Conservation (phyloP, 2,113 vertebrate species). For the Vireo altiloquus region DNA sequence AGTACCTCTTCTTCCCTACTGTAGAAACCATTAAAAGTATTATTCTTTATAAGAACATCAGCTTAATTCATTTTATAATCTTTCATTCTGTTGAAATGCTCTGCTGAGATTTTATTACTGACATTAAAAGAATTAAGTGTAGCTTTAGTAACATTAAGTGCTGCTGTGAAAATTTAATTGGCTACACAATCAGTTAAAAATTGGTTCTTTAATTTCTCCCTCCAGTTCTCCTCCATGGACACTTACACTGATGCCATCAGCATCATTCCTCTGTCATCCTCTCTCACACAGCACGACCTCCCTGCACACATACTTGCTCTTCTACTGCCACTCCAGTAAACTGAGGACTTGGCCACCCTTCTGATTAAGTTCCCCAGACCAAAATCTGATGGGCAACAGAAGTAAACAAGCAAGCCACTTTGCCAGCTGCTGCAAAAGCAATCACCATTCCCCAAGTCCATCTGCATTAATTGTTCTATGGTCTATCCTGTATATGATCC, state of each 20-base stretch:
- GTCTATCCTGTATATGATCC: not conserved
- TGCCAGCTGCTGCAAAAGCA: not conserved
- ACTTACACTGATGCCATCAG: not conserved
- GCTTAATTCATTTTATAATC: not conserved
- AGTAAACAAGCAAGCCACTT: not conserved
- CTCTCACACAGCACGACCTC: not conserved
- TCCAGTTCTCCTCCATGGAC: not conserved
- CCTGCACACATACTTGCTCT: not conserved
- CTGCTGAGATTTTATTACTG: constrained; percentile 1
- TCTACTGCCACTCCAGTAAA: not conserved
- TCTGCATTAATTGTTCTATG: not conserved
- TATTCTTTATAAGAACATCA: not conserved
- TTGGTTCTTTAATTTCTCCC: not conserved
- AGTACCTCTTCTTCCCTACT: not conserved
- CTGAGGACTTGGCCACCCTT: not conserved
- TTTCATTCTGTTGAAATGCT: not conserved
- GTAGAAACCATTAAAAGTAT: not conserved
- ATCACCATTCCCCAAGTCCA: not conserved
- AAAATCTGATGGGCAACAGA: not conserved
- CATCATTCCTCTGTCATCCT: not conserved
- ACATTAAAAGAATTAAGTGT: not conserved
- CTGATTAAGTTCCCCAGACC: not conserved
- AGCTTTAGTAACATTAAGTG: not conserved
- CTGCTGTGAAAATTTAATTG: constrained; percentile 11
- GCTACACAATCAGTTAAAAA: not conserved